Percentiles rank a stretch among this genome's conserved stretches.
phyloP scores from a whole-genome alignment of 2,113 vertebrate genomes.

The Microcebus lehilahytsara region DNA sequence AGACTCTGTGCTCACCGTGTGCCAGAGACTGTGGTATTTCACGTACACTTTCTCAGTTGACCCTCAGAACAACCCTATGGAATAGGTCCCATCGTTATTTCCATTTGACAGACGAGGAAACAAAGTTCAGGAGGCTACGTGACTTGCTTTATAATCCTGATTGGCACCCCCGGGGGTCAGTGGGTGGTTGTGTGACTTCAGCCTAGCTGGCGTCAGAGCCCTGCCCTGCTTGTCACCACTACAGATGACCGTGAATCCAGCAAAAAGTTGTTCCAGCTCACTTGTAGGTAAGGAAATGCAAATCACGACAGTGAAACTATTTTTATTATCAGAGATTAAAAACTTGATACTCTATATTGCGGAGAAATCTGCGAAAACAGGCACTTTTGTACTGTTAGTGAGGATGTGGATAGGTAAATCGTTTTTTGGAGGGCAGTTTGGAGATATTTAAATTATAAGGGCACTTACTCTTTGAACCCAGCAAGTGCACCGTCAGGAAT shows the following conservation, averaged over 20 bases:
- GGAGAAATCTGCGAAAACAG: not conserved
- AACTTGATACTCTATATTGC: not conserved
- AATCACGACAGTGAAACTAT: not conserved
- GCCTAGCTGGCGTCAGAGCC: not conserved
- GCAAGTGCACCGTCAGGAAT: not conserved
- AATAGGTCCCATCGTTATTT: not conserved
- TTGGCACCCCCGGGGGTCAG: not conserved
- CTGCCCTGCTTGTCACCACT: not conserved
- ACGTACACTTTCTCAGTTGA: not conserved
- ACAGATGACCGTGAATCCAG: not conserved
- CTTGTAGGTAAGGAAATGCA: not conserved
- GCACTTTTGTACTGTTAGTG: not conserved
- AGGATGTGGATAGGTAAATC: not conserved
- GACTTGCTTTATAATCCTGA: not conserved
- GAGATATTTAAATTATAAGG: not conserved
- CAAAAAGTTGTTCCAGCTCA: not conserved
- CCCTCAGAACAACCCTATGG: not conserved
- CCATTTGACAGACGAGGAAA: not conserved
- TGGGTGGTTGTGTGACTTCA: not conserved
- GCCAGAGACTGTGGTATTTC: not conserved
- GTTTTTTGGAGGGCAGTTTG: not conserved
- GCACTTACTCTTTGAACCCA: not conserved
- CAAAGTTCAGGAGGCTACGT: not conserved
- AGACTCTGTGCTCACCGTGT: not conserved
- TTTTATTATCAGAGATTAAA: not conserved